These are phyloP conservation scores for Sminthurinus aureus DNA, from an alignment of 2,888 invertebrate genomes.

Conservation along the genomic window DNA sequence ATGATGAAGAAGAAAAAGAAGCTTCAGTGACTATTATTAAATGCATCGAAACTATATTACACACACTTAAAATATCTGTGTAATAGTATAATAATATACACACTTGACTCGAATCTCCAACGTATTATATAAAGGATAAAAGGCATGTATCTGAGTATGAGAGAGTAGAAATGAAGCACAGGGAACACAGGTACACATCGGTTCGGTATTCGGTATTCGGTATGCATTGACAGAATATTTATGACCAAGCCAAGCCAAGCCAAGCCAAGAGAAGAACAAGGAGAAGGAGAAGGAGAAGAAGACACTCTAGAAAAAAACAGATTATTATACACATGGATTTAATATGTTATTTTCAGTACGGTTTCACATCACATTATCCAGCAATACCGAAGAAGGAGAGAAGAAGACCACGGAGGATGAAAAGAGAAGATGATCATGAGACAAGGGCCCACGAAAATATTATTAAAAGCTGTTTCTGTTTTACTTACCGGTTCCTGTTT, in stretches of 20 bases:
- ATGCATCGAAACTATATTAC: background rate
- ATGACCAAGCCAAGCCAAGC: conserved; percentile 1
- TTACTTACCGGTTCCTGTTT: background rate
- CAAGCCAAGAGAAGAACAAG: conserved; percentile 8
- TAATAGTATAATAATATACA: no score
- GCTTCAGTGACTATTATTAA: background rate
- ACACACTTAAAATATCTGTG: no score
- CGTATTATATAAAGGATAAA: background rate
- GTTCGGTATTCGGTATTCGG: background rate
- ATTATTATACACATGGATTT: conserved; percentile 8
- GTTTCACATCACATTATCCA: background rate
- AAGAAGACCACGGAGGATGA: conserved; percentile 3
- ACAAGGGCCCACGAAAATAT: background rate
- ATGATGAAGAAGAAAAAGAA: background rate
- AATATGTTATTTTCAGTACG: background rate
- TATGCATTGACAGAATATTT: conserved; percentile 37
- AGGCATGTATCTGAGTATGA: background rate
- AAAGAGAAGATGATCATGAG: conserved; percentile 8
- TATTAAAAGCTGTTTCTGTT: conserved; percentile 1
- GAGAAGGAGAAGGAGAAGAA: background rate
- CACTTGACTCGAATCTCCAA: background rate
- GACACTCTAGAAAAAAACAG: background rate
- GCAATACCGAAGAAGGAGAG: background rate
- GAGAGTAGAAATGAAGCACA: background rate
- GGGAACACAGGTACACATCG: background rate